Evolutionary conservation across 1,140 invertebrate species (phyloP), one percentile per base, ranked within the genome.

Genomic region (Patella vulgata): DNA sequence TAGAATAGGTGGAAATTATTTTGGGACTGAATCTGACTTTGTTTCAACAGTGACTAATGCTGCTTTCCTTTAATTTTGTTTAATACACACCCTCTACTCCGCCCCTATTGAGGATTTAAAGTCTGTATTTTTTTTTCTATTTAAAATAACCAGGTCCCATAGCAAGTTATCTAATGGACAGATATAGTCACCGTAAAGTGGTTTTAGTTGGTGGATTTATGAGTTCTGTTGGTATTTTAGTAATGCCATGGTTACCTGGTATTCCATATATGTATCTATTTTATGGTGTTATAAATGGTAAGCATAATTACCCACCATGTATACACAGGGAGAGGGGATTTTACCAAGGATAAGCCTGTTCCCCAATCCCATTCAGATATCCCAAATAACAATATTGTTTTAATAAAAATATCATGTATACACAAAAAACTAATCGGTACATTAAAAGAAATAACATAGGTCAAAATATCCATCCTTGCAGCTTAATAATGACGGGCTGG

Each of bases 271-370:
- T 73, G 19, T 64, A 70, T 55, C 17, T 71, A 21, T 60, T 65
- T 42, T 76, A 69, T 63, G 74, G 74, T 42, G 42, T 73, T 17
- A 42, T 76, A 1, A 54, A 66, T 63, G 74, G 74, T 71, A 33
- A 51, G 66, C 44, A 11, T 23, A 11, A 12, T 3, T 12, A 23
- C 8, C 14, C 17, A 23, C 19, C 17, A 28, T 21, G n/a, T 17
- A 53, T 14, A n/a, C 28, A n/a, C 19, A 53, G 17, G 14, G n/a
- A 17, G n/a, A 17, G 14, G 31, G 14, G 31, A 53, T 19, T n/a
- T 21, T 14, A 30, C 14, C 3, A 12, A 27, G 31, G 17, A 12
- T 33, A 53, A 30, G 12, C 17, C 17, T 17, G n/a, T n/a, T n/a
- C n/a, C n/a, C n/a, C n/a, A n/a, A n/a, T n/a, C n/a, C n/a, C n/a